Conservation (phyloP, 2,113 vertebrate genomes). For the Ramphastos sulfuratus region DNA sequence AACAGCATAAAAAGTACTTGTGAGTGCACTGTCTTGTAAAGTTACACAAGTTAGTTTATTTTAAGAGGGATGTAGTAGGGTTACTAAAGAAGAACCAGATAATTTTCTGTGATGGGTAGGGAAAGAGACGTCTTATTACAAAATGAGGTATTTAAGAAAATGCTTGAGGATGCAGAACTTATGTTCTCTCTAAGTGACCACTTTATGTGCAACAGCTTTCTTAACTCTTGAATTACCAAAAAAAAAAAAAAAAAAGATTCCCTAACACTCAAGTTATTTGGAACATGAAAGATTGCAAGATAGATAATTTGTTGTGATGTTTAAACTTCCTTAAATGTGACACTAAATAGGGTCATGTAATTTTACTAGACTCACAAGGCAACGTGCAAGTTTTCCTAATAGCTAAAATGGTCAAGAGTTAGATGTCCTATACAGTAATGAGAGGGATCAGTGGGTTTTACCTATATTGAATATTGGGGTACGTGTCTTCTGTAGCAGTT, state of each 20-base stretch:
- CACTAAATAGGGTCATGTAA: background rate
- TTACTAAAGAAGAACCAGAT: background rate
- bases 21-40: background rate
- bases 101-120: background rate
- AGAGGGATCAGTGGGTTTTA: background rate
- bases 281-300: background rate
- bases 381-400: background rate
- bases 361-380: background rate
- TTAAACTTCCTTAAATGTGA: background rate
- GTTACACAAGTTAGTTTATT: background rate
- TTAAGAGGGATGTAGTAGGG: background rate
- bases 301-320: background rate
- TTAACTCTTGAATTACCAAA: background rate
- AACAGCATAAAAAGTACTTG: background rate
- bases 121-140: background rate
- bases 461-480: accelerated
- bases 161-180: background rate
- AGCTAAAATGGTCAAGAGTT: background rate
- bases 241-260: background rate
- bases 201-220: background rate
- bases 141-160: background rate
- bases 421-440: background rate
- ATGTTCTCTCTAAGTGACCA: background rate
- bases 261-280: background rate
- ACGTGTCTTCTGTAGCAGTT: background rate